Percentiles rank a stretch among this genome's conserved stretches.
Evolutionary conservation across 1,140 invertebrate genomes (phyloP).

Genomic region (Philotrypesis tridentata): DNA sequence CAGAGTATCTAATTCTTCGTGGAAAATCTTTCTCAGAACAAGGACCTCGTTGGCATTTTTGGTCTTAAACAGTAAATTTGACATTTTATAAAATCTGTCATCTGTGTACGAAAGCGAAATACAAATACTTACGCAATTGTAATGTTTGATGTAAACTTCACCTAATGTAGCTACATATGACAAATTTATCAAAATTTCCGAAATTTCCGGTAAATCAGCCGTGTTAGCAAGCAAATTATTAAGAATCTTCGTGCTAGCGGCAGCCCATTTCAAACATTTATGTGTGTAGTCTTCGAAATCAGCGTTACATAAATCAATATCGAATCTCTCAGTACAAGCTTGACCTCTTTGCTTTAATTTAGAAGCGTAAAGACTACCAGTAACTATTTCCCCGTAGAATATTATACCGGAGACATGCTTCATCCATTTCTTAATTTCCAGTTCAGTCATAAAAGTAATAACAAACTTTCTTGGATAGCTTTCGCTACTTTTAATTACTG

Average conservation of each 20-base stretch:
- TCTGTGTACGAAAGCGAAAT: background rate
- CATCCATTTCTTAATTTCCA: constrained; percentile 63
- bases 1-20: constrained; percentile 44
- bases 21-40: constrained; percentile 43
- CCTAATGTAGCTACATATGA: constrained; percentile 59
- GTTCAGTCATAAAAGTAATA: constrained; percentile 57
- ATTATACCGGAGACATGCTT: constrained; percentile 58
- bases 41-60: constrained; percentile 58
- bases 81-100: background rate
- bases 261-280: constrained; percentile 66
- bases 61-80: constrained; percentile 55
- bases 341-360: constrained; percentile 54
- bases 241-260: constrained; percentile 62
- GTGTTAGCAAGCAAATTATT: constrained; percentile 58
- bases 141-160: constrained; percentile 61
- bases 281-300: constrained; percentile 56
- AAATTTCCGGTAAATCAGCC: constrained; percentile 52
- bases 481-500: constrained; percentile 60
- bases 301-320: constrained; percentile 55
- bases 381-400: constrained; percentile 64
- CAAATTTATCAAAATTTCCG: constrained; percentile 55
- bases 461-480: constrained; percentile 52
- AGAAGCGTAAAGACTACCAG: constrained; percentile 60
- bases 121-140: constrained; percentile 59
- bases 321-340: constrained; percentile 51